These are phyloP conservation scores for Callopanchax toddi DNA, from an alignment of 2,113 vertebrate species.

Conservation along the genomic window DNA sequence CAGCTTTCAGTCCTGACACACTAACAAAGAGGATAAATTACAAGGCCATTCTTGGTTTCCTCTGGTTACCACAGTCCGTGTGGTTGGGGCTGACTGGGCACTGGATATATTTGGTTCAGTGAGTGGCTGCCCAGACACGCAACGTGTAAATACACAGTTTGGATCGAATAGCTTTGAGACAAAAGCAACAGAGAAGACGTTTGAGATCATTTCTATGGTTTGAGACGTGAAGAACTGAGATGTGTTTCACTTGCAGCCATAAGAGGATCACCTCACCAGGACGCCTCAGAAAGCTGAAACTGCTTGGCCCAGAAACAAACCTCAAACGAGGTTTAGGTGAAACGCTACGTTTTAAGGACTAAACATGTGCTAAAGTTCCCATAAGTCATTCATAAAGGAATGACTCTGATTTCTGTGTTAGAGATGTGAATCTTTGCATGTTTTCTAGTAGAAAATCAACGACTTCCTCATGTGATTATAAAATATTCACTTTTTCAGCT, in stretches of 20 bases:
- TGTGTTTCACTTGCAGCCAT: slow-evolving; percentile 12
- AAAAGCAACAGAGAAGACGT: slow-evolving; percentile 10
- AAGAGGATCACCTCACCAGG: slow-evolving; percentile 27
- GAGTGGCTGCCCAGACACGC: slow-evolving; percentile 30
- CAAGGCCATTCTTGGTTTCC: slow-evolving; percentile 16
- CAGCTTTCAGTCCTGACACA: slow-evolving; percentile 38
- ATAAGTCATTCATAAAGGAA: slow-evolving; percentile 17
- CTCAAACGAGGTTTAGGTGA: neutral
- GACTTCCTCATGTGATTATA: no score
- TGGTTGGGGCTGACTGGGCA: slow-evolving; percentile 21
- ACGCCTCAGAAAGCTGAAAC: slow-evolving; percentile 31
- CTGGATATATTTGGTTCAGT: slow-evolving; percentile 25
- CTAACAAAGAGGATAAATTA: slow-evolving; percentile 48
- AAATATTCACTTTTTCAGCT: no score
- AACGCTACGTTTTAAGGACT: neutral
- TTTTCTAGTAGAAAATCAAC: no score
- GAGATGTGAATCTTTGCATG: no score
- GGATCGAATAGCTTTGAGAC: slow-evolving; percentile 17
- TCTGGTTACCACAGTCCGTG: slow-evolving; percentile 24
- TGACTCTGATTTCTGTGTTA: neutral
- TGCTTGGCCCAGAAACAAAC: slow-evolving; percentile 4
- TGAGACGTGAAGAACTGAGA: slow-evolving; percentile 3
- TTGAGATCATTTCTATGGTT: slow-evolving; percentile 13
- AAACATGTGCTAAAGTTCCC: slow-evolving; percentile 23
- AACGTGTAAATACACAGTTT: slow-evolving; percentile 28